Evolutionary conservation across 2,113 vertebrate species (phyloP).

Genomic region (Aspiorhynchus laticeps): DNA sequence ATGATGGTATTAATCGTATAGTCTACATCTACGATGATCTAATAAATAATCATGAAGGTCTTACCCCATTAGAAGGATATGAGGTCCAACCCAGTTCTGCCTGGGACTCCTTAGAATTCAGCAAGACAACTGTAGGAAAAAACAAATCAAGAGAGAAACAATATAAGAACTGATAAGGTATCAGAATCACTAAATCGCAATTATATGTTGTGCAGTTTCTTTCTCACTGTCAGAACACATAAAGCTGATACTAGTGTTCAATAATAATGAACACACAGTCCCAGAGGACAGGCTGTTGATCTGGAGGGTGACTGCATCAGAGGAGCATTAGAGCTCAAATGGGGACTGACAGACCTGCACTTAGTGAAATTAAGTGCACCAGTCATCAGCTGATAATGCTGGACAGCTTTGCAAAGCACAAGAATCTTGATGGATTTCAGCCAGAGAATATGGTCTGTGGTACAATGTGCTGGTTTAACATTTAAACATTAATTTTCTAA

Average conservation of each 20-base stretch:
- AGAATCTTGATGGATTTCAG: neutral
- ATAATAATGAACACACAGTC: conserved; percentile 7
- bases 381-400: conserved; percentile 10
- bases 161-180: neutral
- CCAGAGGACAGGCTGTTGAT: neutral
- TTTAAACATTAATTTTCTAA: neutral
- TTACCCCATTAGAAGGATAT: conserved; percentile 90
- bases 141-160: conserved; percentile 16
- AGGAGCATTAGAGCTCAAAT: conserved; percentile 5
- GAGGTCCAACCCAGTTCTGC: conserved; percentile 95
- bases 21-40: neutral
- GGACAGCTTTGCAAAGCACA: neutral
- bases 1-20: neutral
- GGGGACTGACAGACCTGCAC: conserved; percentile 32
- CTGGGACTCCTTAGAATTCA: conserved; percentile 96
- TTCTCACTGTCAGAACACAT: neutral
- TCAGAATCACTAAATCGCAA: neutral
- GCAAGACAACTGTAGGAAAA: conserved; percentile 81
- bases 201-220: neutral
- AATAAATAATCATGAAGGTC: conserved; percentile 30
- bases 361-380: conserved; percentile 14
- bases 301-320: neutral
- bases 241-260: neutral
- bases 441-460: neutral
- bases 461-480: neutral